Evolutionary conservation across 2,888 invertebrate genomes (phyloP).

Genomic region (Abscondita cerata): DNA sequence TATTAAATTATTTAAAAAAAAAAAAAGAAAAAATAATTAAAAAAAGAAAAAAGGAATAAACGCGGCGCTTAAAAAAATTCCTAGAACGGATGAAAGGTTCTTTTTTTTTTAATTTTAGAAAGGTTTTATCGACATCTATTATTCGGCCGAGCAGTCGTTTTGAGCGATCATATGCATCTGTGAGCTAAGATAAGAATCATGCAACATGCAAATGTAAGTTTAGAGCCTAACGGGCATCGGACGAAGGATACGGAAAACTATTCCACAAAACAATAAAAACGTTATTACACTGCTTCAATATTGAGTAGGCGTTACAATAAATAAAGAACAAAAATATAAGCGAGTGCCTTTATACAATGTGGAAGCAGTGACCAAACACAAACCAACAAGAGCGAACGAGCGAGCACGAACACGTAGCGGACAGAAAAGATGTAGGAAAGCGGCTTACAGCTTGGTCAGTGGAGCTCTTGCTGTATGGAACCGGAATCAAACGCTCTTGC

Average conservation of each 20-base stretch:
- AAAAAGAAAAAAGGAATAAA: slow-evolving; percentile 18
- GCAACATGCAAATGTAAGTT: slow-evolving; percentile 51
- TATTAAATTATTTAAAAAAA: slow-evolving; percentile 9
- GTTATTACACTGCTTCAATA: slow-evolving; percentile 37
- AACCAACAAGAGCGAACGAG: slow-evolving; percentile 58
- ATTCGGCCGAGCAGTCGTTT: slow-evolving; percentile 58
- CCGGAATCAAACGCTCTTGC: slow-evolving; percentile 99
- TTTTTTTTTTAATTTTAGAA: background rate
- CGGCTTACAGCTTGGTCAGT: slow-evolving; percentile 99
- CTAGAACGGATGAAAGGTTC: background rate
- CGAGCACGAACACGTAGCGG: slow-evolving; percentile 59
- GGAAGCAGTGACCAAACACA: slow-evolving; percentile 57
- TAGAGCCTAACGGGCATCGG: slow-evolving; percentile 38
- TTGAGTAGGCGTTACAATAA: slow-evolving; percentile 34
- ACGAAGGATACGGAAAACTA: slow-evolving; percentile 37
- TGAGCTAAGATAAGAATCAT: slow-evolving; percentile 56
- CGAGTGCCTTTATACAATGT: slow-evolving; percentile 47
- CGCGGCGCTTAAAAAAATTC: background rate
- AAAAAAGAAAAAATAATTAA: slow-evolving; percentile 21
- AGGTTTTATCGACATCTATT: slow-evolving; percentile 30
- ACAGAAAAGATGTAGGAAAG: slow-evolving; percentile 66
- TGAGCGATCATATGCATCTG: slow-evolving; percentile 61
- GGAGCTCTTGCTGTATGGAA: slow-evolving; percentile 99
- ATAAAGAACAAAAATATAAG: slow-evolving; percentile 36
- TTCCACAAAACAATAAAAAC: slow-evolving; percentile 35